These are phyloP conservation scores for Glossosoma conforme DNA, from an alignment of 1,140 invertebrate genomes.

Conservation along the genomic window DNA sequence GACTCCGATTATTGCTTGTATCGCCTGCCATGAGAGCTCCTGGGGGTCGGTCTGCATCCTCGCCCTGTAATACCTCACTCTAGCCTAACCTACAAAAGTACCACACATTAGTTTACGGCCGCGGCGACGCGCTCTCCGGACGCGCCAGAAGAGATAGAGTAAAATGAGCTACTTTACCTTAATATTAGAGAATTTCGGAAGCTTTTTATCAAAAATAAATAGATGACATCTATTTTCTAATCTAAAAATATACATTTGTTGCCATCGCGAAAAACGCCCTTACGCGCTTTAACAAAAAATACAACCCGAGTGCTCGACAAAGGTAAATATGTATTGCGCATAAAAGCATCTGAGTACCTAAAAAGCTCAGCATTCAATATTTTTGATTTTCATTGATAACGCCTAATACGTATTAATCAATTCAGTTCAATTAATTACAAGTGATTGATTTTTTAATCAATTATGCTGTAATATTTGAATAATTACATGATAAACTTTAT, in stretches of 20 bases:
- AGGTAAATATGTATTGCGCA: no score
- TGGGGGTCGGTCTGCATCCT: conserved; percentile 51
- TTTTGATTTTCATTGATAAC: no score
- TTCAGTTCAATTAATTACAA: no score
- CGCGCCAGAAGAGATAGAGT: conserved; percentile 1
- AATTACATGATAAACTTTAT: no score
- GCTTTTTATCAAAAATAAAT: conserved; percentile 40
- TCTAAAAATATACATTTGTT: conserved; percentile 49
- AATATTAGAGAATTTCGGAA: conserved; percentile 38
- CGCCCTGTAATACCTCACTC: conserved; percentile 37
- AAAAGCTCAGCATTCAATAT: no score
- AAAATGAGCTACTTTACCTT: conserved; percentile 21
- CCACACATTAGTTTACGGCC: conserved; percentile 39
- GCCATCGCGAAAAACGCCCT: conserved; percentile 18
- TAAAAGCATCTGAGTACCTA: no score
- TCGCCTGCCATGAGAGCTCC: conserved; percentile 53
- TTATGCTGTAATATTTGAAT: no score
- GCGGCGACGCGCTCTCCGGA: no score
- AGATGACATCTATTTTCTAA: conserved; percentile 49
- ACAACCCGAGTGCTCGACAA: no score
- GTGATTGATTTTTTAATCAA: no score
- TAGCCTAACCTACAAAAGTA: conserved; percentile 52
- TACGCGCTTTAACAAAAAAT: conserved; percentile 1
- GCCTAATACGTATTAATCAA: no score
- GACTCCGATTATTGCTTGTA: conserved; percentile 51